Evolutionary conservation across 2,888 invertebrate species (phyloP), one percentile per base, ranked within the genome.

Genomic region (Dyspetes luteomarginatus): DNA sequence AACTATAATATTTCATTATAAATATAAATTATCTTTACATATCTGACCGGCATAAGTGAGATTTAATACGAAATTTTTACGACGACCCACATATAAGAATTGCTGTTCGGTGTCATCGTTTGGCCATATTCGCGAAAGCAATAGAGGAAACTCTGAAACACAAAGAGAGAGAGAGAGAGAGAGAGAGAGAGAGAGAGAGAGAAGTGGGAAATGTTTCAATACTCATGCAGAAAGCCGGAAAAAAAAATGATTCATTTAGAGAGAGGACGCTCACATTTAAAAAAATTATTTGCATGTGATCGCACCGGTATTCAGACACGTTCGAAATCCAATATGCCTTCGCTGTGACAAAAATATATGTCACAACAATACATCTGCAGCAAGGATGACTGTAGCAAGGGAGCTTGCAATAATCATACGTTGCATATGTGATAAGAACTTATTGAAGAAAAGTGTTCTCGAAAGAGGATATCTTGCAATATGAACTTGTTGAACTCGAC

Each of bases 11-110:
- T 62, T 41, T n/a, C 28, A 28, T 19, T 50, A 3, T 50, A 50
- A 22, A 22, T 22, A 22, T 50, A 22, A 9, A 24, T 22, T 5
- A 22, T 50, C 43, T 22, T 7, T 22, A 19, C 22, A 22, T 50
- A 50, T 22, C 19, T 26, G 22, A 48, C 36, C 58, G 9, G 30
- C 45, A 50, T 56, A 69, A 64, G 55, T 17, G 48, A n/a, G 28
- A 64, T 48, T 65, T 74, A 69, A 79, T 74, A 79, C 68, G 78
- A 78, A 68, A 64, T 24, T 74, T 74, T 78, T 78, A 69, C 73
- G 67, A 22, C 56, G 78, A 36, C 68, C 78, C 73, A 78, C 78
- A 74, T 68, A 74, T 64, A 74, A 69, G 56, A 74, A 78, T 74
- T 4, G 55, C 62, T 62, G 28, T 26, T 30, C 19, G 45, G 28